Evolutionary conservation across 2,888 invertebrate species (phyloP), one percentile per base, ranked within the genome.

Genomic region (Enchytraeus crypticus): DNA sequence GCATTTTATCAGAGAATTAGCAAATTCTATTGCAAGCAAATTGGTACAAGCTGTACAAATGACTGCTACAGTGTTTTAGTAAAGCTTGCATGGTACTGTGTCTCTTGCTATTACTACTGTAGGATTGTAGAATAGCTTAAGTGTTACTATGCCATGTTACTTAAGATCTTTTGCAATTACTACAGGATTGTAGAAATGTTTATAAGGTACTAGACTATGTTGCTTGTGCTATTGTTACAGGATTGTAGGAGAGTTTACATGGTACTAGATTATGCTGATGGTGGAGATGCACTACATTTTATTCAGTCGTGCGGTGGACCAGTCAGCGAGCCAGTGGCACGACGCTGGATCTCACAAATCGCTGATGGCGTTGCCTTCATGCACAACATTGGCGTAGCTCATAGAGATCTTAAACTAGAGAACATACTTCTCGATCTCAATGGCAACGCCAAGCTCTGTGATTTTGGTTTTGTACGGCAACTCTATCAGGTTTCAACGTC

Each of bases 331-430:
- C 55, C 63, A 4, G 62, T 70, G 34, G 77, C 77, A 5, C 71
- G 72, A 47, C 67, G 64, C 8, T 81, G 80, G 80, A 61, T 53
- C 32, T 18, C 23, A 2, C 66, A 66, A 49, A 61, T 66, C 8
- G 49, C 53, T 21, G 64, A 73, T 49, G 81, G 80, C 18, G 74
- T 81, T 5, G 66, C 71, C 2, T 81, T 80, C 65, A 71, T 81
- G 57, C 81, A 81, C 64, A 71, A 72, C 55, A 69, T 66, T 53
- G 75, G 79, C 60, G 80, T 82, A 21, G 77, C 80, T 0, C 82
- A 82, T 69, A 69, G 82, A 34, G 82, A 82, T 71, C 69, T 82
- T 45, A 82, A 82, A 67, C 71, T 82, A 54, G 82, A 82, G 70
- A 79, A 82, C 68, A 32, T 82, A 38, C 73, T 82, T 26, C 71